Percentiles rank a stretch among this genome's conserved stretches.
These are phyloP conservation scores for Anticlea derivata DNA, from an alignment of 2,888 invertebrate genomes.

Conservation along the genomic window DNA sequence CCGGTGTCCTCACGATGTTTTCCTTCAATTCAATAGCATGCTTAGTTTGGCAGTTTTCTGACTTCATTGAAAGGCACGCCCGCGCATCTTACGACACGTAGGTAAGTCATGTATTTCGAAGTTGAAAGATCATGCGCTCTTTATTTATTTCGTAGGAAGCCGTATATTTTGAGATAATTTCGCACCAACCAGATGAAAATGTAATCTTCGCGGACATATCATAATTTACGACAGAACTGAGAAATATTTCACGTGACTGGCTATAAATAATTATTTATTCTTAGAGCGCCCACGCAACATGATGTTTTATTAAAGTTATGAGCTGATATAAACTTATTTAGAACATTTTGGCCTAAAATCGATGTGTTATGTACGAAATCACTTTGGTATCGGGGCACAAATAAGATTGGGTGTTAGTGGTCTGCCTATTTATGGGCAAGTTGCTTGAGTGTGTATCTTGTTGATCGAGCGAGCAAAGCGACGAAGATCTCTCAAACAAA, in stretches of 20 bases:
- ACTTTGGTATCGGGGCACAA: too few relatives aligned
- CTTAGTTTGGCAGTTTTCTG: slow-evolving; percentile 7
- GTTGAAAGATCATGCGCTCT: slow-evolving; percentile 5
- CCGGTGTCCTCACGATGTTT: too few relatives aligned
- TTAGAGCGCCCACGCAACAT: slow-evolving; percentile 22
- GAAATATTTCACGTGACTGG: slow-evolving; percentile 30
- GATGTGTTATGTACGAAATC: too few relatives aligned
- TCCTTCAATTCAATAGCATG: too few relatives aligned
- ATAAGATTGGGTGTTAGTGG: too few relatives aligned
- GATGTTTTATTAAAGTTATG: slow-evolving; percentile 10
- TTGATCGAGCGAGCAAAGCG: too few relatives aligned
- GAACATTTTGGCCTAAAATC: too few relatives aligned
- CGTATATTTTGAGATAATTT: neutral
- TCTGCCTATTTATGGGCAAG: too few relatives aligned
- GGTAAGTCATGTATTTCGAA: neutral
- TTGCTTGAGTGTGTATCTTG: too few relatives aligned
- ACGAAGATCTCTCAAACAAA: too few relatives aligned
- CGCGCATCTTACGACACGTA: slow-evolving; percentile 3
- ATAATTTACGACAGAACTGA: slow-evolving; percentile 26
- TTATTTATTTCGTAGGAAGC: neutral
- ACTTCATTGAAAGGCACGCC: slow-evolving; percentile 16
- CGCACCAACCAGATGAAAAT: neutral
- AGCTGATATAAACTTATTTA: too few relatives aligned
- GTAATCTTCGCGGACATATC: neutral
- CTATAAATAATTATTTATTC: slow-evolving; percentile 33